These are phyloP conservation scores for Acleris sparsana DNA, from an alignment of 2,888 invertebrate species.

Conservation along the genomic window DNA sequence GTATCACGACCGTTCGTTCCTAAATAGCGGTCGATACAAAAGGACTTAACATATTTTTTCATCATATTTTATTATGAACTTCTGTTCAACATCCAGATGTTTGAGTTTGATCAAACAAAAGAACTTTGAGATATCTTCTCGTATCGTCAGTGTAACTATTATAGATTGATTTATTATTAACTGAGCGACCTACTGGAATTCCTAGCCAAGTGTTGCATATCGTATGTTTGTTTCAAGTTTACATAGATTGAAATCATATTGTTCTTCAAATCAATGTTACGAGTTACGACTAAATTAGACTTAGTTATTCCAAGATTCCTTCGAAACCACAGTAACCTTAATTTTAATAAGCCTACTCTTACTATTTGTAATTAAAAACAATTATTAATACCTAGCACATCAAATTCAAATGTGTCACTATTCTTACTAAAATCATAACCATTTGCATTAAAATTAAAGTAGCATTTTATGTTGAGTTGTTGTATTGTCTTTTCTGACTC, in stretches of 20 bases:
- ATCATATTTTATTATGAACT: constrained; percentile 83
- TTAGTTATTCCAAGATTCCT: too few species aligned
- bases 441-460: too few species aligned
- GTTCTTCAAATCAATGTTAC: too few species aligned
- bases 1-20: constrained; percentile 62
- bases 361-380: too few species aligned
- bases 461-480: too few species aligned
- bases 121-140: constrained; percentile 76
- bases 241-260: background rate
- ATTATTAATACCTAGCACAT: too few species aligned
- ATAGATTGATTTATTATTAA: constrained; percentile 72
- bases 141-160: constrained; percentile 73
- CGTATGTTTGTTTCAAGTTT: constrained; percentile 8
- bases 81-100: constrained; percentile 82
- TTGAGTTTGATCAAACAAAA: constrained; percentile 81
- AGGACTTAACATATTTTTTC: constrained; percentile 83
- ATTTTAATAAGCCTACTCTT: too few species aligned
- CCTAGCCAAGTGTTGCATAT: constrained; percentile 58
- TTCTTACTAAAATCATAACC: too few species aligned
- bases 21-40: constrained; percentile 79
- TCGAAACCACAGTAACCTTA: too few species aligned
- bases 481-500: too few species aligned
- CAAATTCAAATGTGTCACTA: too few species aligned
- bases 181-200: constrained; percentile 71
- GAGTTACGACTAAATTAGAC: too few species aligned